Base-by-base conservation (phyloP, 53 echinoderm and acorn worm species). In the Paracentrotus lividus region DNA sequence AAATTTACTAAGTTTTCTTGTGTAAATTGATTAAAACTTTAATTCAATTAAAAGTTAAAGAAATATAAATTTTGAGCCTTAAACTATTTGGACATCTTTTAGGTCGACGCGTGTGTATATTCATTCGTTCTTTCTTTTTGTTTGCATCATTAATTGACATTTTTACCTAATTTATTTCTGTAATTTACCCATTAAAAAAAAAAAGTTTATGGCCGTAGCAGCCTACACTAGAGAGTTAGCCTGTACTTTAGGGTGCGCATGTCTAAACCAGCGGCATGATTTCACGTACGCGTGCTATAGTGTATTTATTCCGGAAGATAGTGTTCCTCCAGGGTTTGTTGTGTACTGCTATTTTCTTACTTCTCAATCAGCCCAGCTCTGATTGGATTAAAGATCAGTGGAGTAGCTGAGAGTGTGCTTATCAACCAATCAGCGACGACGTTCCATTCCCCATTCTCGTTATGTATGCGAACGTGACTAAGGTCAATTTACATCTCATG, bases 391-490 rank as follows among this genome's bases (percentile, higher is more conserved):
- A 26, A 78, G n/a, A 32, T 26, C 58, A 15, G 34, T 33, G 69
- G 23, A 47, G 52, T 56, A 54, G 78, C 81, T 32, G 44, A 36
- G 15, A 42, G 61, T 27, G 42, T 8, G 56, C 26, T n/a, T 8
- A 14, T 15, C 27, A 26, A 58, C 96, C 95, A 96, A 96, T 95
- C 96, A 95, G 90, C 66, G 84, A 31, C 69, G 66, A 49, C 69
- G 36, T 54, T 26, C 54, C 24, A 88, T 92, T 75, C 68, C 89
- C 85, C 56, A 61, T 42, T 42, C 95, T 94, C 84, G 91, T 93
- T 61, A 90, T 93, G 77, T 93, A 95, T 95, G 95, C 91, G 94
- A 95, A 95, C 96, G 96, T 94, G 95, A 96, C 95, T 95, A 91
- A 40, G 91, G 90, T 77, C 88, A 77, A 94, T 96, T 86, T 96